Evolutionary conservation across 2,888 invertebrate genomes (phyloP), one percentile per base, ranked within the genome.

Genomic region (Pandemis heparana): DNA sequence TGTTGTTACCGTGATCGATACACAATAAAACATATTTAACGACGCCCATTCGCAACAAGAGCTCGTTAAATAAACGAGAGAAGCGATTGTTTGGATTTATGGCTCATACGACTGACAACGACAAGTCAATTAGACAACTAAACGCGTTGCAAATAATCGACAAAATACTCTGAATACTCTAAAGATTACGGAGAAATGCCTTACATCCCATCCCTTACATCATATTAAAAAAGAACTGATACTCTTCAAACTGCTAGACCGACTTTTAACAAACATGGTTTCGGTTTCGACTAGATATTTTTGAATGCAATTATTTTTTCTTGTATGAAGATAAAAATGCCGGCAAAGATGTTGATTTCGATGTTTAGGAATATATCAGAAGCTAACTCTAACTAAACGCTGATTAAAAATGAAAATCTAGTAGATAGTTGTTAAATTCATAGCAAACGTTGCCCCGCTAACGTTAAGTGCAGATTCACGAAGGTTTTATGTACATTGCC

Each of bases 21-120:
- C 51, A 69, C 73, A 74, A 68, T 74, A 74, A 69, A 74, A 51
- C 68, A 63, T 74, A 64, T 74, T 69, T 69, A 69, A 65, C 69
- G 64, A 43, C 59, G 53, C 9, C 46, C 65, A 41, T 64, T 48
- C 41, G 56, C 64, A 62, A 60, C 16, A 16, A 51, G 18, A 23
- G 16, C 72, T 73, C 72, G 60, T 73, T 68, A 68, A 68, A 68
- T 53, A 56, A 62, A 73, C 68, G 72, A 63, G 72, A 63, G 48
- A 68, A 39, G 46, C 63, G 63, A 56, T 68, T 73, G 68, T 68
- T 68, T 46, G 53, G 67, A 72, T 72, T 72, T 72, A 68, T 59
- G 72, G 62, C 62, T 72, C 68, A 23, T 56, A 56, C 23, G 41
- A 18, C 10, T 51, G 51, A 61, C 61, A 18, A 61, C 41, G 51